Evolutionary conservation across 2,797 vertebrate species (phyloP).

Genomic region (Sebastes taczanowskii): DNA sequence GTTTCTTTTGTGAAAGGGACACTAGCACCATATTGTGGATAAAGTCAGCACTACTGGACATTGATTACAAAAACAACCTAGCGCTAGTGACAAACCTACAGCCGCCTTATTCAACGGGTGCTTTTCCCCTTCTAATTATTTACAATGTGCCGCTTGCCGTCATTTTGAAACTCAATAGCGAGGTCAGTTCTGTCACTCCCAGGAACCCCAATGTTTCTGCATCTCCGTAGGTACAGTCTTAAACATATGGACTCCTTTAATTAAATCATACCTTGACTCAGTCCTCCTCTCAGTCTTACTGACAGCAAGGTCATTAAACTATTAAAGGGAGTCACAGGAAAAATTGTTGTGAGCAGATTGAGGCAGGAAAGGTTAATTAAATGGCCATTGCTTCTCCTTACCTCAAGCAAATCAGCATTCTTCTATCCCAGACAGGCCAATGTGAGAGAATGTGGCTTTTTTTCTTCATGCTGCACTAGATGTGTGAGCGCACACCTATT

Average conservation of each 20-base stretch:
- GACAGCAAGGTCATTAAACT: conserved; percentile 86
- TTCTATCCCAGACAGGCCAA: conserved; percentile 72
- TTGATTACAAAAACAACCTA: conserved; percentile 42
- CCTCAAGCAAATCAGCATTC: conserved; percentile 80
- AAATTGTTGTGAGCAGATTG: conserved; percentile 83
- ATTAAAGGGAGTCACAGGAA: conserved; percentile 83
- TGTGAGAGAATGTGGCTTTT: conserved; percentile 68
- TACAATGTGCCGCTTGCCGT: conserved; percentile 61
- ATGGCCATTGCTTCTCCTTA: conserved; percentile 81
- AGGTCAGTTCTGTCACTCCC: conserved; percentile 70
- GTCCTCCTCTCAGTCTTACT: conserved; percentile 81
- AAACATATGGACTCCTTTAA: conserved; percentile 83
- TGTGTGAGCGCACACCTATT: conserved; percentile 22
- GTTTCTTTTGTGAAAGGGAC: conserved; percentile 65
- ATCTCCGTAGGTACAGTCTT: conserved; percentile 67
- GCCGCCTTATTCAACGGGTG: conserved; percentile 42
- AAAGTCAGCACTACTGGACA: conserved; percentile 72
- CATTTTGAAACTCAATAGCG: conserved; percentile 70
- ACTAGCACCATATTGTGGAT: conserved; percentile 81
- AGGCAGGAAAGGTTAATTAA: conserved; percentile 87
- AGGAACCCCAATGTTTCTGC: conserved; percentile 63
- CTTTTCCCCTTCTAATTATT: conserved; percentile 70
- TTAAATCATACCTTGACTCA: conserved; percentile 85
- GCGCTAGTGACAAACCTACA: conserved; percentile 49
- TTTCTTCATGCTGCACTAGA: conserved; percentile 38